Evolutionary conservation across 2,888 invertebrate genomes (phyloP), one percentile per base, ranked within the genome.

Genomic region (Mesodorylaimus sp.): DNA sequence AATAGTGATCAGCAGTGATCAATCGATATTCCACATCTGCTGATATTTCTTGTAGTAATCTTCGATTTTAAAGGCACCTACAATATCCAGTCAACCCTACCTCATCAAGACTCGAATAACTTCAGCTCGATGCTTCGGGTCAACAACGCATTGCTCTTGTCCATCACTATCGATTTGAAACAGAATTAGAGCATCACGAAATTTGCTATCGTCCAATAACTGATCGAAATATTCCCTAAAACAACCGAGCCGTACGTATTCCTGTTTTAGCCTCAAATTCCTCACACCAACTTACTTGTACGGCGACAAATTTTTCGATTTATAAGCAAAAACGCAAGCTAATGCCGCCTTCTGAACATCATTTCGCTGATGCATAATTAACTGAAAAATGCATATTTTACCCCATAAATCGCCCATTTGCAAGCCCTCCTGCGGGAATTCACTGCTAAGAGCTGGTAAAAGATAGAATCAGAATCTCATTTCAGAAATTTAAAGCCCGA

Each of bases 201-300:
- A 81, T 56, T 81, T 82, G 58, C 82, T 81, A 56, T 89, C 86
- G 61, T 87, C 82, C 2, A 89, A 75, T 47, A 93, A 71, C 53
- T 79, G 78, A 56, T 79, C 77, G 45, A 95, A 70, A 60, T 84
- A 77, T 38, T 78, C 79, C 65, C 81, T 73, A 60, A 10, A 63
- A 60, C 45, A 53, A 54, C 27, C n/a, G 38, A 47, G 37, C 21
- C n/a, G 5, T 27, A 16, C 13, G 5, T 27, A 45, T 19, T 39
- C 7, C 10, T 39, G 21, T 39, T 39, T 39, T 7, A 39, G 13
- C 7, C 10, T 32, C 32, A 13, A 32, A 16, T 13, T 16, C 10
- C 10, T 32, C 32, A 16, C 16, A 13, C 32, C 10, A 16, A 10
- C 26, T 3, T 55, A 65, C 66, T 56, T 65, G 59, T 70, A 70